Conservation (phyloP, 2,888 invertebrate genomes). For the Thereva unica region DNA sequence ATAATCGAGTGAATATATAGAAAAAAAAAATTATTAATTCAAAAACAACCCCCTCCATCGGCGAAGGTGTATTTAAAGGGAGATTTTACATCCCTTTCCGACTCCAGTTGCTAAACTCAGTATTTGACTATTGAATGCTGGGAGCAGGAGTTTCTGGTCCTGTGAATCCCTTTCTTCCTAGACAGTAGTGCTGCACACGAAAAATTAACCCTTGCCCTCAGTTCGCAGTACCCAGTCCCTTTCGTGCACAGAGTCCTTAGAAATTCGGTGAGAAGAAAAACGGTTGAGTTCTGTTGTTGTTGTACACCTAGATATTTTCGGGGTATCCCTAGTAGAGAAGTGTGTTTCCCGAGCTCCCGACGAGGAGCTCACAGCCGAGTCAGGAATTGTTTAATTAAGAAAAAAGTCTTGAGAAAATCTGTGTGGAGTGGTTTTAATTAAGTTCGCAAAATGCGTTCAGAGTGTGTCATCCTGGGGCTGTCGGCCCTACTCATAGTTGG, state of each 20-base stretch:
- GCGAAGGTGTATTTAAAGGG: too few species aligned
- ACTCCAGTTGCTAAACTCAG: too few species aligned
- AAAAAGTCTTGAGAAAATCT: neutral
- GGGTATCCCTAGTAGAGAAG: neutral
- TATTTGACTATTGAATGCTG: too few species aligned
- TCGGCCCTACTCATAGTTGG: constrained; percentile 24
- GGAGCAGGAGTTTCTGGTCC: too few species aligned
- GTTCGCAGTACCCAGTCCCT: too few species aligned
- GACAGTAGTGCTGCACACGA: too few species aligned
- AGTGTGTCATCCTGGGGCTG: constrained; percentile 13
- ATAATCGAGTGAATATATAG: too few species aligned
- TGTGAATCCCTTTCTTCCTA: too few species aligned
- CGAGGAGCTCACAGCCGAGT: neutral
- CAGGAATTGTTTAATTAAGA: neutral
- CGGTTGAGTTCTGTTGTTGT: neutral
- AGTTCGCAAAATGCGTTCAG: constrained; percentile 14
- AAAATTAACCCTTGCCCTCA: too few species aligned
- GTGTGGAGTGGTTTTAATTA: constrained; percentile 8
- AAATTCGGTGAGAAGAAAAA: neutral
- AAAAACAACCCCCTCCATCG: too few species aligned
- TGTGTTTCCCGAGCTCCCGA: neutral
- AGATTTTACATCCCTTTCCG: too few species aligned
- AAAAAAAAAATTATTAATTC: too few species aligned
- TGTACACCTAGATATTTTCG: neutral
- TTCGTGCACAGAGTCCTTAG: neutral